Conservation (phyloP, 2,888 invertebrate species). For the Hirtodrosophila duncani region DNA sequence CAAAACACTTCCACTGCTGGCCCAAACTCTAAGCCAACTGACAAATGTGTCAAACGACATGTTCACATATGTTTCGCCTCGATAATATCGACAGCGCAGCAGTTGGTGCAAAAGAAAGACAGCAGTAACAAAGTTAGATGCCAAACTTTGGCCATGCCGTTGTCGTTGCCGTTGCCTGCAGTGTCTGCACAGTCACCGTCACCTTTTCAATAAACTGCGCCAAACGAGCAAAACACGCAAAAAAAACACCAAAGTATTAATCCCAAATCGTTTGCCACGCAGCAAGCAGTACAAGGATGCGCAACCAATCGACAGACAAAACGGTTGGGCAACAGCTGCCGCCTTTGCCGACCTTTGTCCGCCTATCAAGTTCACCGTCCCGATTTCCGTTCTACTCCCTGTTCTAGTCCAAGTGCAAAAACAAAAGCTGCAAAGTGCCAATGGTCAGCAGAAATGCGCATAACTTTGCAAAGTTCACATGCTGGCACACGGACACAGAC, state of each 20-base stretch:
- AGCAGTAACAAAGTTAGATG: conserved; percentile 7
- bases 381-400: background rate
- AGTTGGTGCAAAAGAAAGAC: background rate
- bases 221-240: conserved; percentile 35
- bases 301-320: conserved; percentile 60
- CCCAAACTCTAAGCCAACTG: conserved; percentile 60
- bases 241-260: conserved; percentile 56
- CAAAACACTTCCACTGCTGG: background rate
- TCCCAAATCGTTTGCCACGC: conserved; percentile 60
- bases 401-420: conserved; percentile 33
- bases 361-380: conserved; percentile 3
- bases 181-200: conserved; percentile 53
- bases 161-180: background rate
- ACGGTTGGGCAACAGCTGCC: conserved; percentile 61
- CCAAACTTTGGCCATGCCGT: conserved; percentile 35
- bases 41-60: conserved; percentile 73
- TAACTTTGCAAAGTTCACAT: conserved; percentile 65
- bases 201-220: conserved; percentile 71
- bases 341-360: conserved; percentile 60
- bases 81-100: conserved; percentile 57
- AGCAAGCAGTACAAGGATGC: conserved; percentile 45
- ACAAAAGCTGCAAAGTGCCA: conserved; percentile 72
- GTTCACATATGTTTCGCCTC: conserved; percentile 68
- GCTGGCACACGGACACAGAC: conserved; percentile 46
- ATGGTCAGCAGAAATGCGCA: conserved; percentile 72